Evolutionary conservation across 2,888 invertebrate genomes (phyloP).

Genomic region (Hyposoter didymator): DNA sequence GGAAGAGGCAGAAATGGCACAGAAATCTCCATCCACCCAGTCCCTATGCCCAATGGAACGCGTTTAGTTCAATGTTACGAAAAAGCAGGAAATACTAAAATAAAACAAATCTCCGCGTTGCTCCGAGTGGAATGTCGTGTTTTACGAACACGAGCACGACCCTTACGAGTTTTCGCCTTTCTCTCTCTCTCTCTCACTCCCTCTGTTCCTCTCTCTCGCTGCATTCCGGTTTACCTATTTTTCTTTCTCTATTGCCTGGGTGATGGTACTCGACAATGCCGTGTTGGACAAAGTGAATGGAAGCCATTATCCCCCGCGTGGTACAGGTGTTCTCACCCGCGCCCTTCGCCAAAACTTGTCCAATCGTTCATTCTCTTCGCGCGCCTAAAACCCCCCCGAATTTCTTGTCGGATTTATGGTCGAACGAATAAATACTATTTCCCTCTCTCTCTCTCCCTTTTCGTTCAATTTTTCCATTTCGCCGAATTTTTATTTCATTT

Average conservation of each 20-base stretch:
- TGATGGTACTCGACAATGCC: constrained; percentile 47
- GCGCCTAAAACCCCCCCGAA: constrained; percentile 47
- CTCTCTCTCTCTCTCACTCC: neutral
- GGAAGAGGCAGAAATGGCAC: constrained; percentile 36
- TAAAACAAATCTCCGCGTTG: constrained; percentile 42
- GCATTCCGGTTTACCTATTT: constrained; percentile 41
- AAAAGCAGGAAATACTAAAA: constrained; percentile 33
- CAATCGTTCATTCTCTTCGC: constrained; percentile 33
- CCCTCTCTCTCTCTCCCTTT: neutral
- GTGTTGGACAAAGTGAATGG: constrained; percentile 63
- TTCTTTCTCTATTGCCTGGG: constrained; percentile 46
- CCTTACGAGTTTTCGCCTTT: constrained; percentile 23
- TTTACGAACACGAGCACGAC: constrained; percentile 64
- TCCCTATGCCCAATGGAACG: constrained; percentile 46
- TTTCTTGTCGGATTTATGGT: constrained; percentile 63
- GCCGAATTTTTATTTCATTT: neutral
- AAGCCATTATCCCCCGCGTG: constrained; percentile 60
- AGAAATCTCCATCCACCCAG: neutral
- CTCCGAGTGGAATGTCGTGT: constrained; percentile 69
- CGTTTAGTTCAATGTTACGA: constrained; percentile 58
- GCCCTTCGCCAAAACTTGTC: constrained; percentile 60
- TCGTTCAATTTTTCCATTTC: constrained; percentile 1
- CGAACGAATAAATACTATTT: neutral
- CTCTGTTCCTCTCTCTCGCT: constrained; percentile 35
- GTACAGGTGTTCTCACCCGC: constrained; percentile 65